Evolutionary conservation across 2,113 vertebrate species (phyloP), one percentile per base, ranked within the genome.

Genomic region (Zosterops pallidus): DNA sequence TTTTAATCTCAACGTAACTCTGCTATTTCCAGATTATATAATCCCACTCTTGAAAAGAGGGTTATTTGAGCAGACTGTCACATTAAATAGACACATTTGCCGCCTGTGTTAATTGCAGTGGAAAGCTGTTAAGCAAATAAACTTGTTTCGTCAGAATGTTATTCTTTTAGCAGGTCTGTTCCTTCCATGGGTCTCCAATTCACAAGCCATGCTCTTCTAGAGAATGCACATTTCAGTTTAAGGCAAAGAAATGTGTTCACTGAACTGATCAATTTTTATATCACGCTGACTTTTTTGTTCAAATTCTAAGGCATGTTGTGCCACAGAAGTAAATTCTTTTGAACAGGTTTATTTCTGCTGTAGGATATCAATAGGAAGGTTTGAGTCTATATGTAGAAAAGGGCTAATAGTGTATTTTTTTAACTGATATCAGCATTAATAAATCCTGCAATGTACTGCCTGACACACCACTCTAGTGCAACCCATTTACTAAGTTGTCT

Each of bases 51-150:
- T 74, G 60, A 59, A 88, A 71, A 71, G 85, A 83, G 76, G 68
- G 52, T 90, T 83, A 37, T 75, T 90, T 50, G 76, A 96, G 94
- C 90, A 78, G 85, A 67, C 49, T 96, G 95, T 95, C 96, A 92
- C 83, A 39, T 70, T 93, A 67, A 88, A 83, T 95, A 70, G 83
- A 63, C 3, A 8, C 88, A 57, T 94, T 86, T 81, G 44, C 88
- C 0, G 31, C 44, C 2, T 41, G 44, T 35, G 52, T 92, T 96
- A 96, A 96, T 86, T 94, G 93, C 68, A 22, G 64, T 24, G 83
- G 96, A 97, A 93, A 96, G 95, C 96, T 97, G 96, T 93, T 97
- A 94, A 92, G 92, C 94, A 96, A 94, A 97, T 96, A 57, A 93
- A 76, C 88, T 86, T 81, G 90, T 97, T 96, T 86, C 71, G 9